Evolutionary conservation across 1,140 invertebrate genomes (phyloP).

Genomic region (Formica exsecta): DNA sequence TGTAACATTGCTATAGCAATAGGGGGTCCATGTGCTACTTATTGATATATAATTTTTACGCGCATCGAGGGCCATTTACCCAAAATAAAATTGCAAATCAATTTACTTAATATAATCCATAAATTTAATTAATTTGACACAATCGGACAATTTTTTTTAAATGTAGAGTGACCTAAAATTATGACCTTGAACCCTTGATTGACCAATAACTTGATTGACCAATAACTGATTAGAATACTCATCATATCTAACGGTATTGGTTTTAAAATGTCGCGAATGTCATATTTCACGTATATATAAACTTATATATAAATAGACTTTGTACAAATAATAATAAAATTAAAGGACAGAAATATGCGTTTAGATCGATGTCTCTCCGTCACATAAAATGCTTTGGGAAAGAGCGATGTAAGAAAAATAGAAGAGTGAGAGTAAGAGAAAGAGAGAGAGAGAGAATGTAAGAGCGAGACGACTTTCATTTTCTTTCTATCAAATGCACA

Average conservation of each 20-base stretch:
- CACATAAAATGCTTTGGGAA: too few relatives aligned
- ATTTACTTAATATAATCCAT: background rate
- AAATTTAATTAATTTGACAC: background rate
- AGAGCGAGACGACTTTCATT: too few relatives aligned
- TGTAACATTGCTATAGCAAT: background rate
- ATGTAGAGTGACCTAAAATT: background rate
- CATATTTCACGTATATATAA: too few relatives aligned
- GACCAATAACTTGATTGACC: background rate
- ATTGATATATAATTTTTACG: constrained; percentile 3
- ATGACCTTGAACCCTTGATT: constrained; percentile 15
- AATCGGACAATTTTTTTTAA: background rate
- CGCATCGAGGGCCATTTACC: background rate
- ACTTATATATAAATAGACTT: too few relatives aligned
- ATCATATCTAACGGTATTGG: background rate
- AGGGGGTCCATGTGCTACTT: background rate
- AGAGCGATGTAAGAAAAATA: too few relatives aligned
- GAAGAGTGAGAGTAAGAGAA: too few relatives aligned
- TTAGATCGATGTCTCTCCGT: too few relatives aligned
- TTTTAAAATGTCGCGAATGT: background rate
- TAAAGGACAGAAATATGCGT: too few relatives aligned
- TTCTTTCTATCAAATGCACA: too few relatives aligned
- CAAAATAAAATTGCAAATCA: background rate
- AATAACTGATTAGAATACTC: background rate
- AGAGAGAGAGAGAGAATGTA: too few relatives aligned
- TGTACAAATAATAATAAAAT: too few relatives aligned